Evolutionary conservation across 2,888 invertebrate genomes (phyloP), one percentile per base, ranked within the genome.

Genomic region (Agrotis clavis): DNA sequence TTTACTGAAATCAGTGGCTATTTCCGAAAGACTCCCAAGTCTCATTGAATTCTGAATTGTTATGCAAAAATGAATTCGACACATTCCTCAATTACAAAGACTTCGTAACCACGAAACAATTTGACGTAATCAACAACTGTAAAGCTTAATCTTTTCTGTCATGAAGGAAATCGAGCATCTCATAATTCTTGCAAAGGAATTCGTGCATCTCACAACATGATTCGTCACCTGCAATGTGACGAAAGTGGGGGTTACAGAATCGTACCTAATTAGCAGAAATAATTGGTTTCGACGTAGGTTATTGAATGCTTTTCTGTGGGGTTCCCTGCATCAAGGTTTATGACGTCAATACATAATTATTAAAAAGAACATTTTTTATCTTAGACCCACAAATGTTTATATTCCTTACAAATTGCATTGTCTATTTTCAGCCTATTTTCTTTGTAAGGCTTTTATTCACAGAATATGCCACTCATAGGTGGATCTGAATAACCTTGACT

Each of bases 181-280:
- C 62, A 82, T 60, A 72, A 66, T 18, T 61, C 4, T 51, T n/a
- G 4, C 6, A 61, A 56, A 35, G 7, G 7, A 47, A 82, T 53
- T 65, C 59, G 45, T 71, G 54, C 67, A 67, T 76, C 53, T 56
- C 19, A 30, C 41, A 71, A 67, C 18, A 76, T 25, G 18, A 50
- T 70, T 71, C 69, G 62, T 68, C 73, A 71, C 35, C 50, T 51
- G 14, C 50, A 7, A 48, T 35, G 4, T 59, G 57, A 35, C 57
- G 35, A 57, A 53, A 50, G 54, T 54, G 7, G 19, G 41, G 7
- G 13, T 71, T 54, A 30, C 47, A 30, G 35, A 18, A 54, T 54
- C 48, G 61, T 61, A 51, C 25, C n/a, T 65, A 60, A 75, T 13
- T 25, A 48, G 18, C 54, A 30, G 72, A 68, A 77, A 64, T 72